Base-by-base conservation (phyloP, 2,888 invertebrate genomes). In the Lycaena phlaeas region DNA sequence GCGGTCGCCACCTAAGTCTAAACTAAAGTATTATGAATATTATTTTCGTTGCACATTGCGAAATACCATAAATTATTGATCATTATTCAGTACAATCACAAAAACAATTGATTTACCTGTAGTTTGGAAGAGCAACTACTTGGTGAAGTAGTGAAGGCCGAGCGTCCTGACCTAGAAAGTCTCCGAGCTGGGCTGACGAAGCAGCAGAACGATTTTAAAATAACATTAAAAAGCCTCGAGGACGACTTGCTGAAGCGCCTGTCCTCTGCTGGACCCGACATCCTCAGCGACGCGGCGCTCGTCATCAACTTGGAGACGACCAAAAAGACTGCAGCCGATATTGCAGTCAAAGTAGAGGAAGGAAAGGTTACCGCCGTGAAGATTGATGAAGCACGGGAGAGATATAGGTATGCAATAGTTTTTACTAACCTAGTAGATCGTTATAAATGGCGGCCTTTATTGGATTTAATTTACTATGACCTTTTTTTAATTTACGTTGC, bases 151-250 rank as follows among this genome's bases (percentile, higher is more conserved):
- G 96, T 97, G 0, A 95, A 95, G 77, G 91, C 91, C 1, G 97
- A 97, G 70, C 86, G 97, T 48, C 96, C 97, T 0, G 97, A 97
- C 68, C 86, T 97, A 44, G 97, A 97, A 76, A 72, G 87, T 2
- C 85, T 93, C 41, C 92, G 96, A 58, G 87, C 93, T 0, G 90
- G 92, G 36, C 82, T 97, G 6, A 97, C 96, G 0, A 93, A 94
- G 59, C 94, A 96, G 63, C 96, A 97, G 64, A 97, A 97, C 59
- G 93, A 94, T 61, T 97, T 96, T 65, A 97, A 97, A 77, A 97
- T 97, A 43, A 93, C 93, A 0, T 77, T 97, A 12, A 97, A 97
- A 67, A 87, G 87, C 34, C 86, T 97, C n/a, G 97, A 97, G 84
- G 97, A 97, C 61, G 94, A 95, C 64, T 81, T 97, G 10, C 76